These are phyloP conservation scores for Caenorhabditis sp. DNA, from an alignment of 2,888 invertebrate species.

Conservation along the genomic window DNA sequence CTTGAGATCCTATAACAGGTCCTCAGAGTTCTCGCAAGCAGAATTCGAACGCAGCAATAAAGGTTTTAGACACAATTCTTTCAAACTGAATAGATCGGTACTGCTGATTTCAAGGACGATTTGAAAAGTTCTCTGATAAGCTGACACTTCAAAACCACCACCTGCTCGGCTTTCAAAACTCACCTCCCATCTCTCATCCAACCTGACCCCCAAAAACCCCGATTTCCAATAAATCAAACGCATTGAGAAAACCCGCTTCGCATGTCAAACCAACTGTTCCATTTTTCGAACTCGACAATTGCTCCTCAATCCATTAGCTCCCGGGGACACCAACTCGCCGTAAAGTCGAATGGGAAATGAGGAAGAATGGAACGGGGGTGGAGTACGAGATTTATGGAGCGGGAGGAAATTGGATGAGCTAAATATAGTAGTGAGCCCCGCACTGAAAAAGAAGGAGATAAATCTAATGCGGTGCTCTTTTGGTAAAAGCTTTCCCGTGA, in stretches of 20 bases:
- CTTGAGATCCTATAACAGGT: too few relatives aligned
- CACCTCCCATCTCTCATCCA: neutral
- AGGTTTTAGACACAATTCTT: too few relatives aligned
- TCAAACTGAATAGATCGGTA: too few relatives aligned
- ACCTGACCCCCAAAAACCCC: slow-evolving; percentile 19
- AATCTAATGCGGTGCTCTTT: neutral
- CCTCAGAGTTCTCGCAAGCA: too few relatives aligned
- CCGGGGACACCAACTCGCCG: neutral
- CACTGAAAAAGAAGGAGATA: neutral
- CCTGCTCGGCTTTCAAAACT: too few relatives aligned
- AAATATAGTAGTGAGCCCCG: neutral
- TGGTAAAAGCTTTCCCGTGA: too few relatives aligned
- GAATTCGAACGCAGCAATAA: too few relatives aligned
- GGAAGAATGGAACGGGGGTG: neutral
- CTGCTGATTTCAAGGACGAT: too few relatives aligned
- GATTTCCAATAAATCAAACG: slow-evolving; percentile 16
- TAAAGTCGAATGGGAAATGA: neutral
- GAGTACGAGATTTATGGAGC: slow-evolving; percentile 3
- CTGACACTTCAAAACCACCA: too few relatives aligned
- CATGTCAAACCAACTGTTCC: slow-evolving; percentile 2
- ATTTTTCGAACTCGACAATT: neutral
- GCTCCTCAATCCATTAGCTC: neutral
- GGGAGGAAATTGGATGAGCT: neutral
- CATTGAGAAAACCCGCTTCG: neutral
- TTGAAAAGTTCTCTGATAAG: too few relatives aligned